Evolutionary conservation across 2,797 vertebrate species (phyloP).

Genomic region (Potorous gilbertii): DNA sequence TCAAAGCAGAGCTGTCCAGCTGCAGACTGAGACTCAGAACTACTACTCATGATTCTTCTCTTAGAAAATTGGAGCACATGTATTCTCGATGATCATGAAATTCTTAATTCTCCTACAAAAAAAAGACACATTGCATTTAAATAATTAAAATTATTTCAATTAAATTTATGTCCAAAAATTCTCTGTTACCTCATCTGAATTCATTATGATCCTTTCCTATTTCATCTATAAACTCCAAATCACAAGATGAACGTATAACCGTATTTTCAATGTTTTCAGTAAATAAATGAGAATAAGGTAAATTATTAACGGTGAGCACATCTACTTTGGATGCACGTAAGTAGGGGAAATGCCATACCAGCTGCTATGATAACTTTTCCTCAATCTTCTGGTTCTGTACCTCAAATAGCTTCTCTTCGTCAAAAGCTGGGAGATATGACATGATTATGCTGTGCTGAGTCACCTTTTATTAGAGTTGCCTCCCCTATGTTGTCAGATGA

Average conservation of each 20-base stretch:
- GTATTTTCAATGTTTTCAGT: not conserved
- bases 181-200: not conserved
- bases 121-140: not conserved
- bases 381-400: constrained; percentile 1
- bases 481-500: not conserved
- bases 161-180: not conserved
- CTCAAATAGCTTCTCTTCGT: not conserved
- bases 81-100: not conserved
- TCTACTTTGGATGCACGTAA: not conserved
- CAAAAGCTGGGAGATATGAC: not conserved
- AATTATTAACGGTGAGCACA: not conserved
- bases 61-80: not conserved
- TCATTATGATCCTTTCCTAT: not conserved
- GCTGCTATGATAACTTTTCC: not conserved
- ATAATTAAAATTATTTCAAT: not conserved
- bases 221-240: not conserved
- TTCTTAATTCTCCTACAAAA: not conserved
- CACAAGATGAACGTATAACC: not conserved
- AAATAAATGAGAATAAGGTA: not conserved
- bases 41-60: not conserved
- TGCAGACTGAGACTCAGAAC: not conserved
- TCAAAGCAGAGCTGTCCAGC: constrained; percentile 43
- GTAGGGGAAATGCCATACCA: not conserved
- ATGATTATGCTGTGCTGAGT: not conserved
- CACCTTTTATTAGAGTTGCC: constrained; percentile 25